A percentile compares a stretch with the other conserved stretches of the same genome.
These are phyloP conservation scores for Anguilla megastoma DNA, from an alignment of 2,797 vertebrate genomes.

Conservation along the genomic window DNA sequence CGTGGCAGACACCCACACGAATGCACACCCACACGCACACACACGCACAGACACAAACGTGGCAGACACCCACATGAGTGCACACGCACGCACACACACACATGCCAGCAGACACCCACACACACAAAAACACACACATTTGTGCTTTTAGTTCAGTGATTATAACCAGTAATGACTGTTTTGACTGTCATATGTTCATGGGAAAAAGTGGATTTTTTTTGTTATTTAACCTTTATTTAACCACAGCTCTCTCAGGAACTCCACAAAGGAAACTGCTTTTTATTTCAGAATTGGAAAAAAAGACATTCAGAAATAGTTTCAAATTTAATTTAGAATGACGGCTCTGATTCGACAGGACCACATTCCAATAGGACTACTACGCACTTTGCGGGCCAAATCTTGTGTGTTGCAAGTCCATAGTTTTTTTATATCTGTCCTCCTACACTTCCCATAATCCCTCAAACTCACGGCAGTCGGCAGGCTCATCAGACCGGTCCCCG, in stretches of 20 bases:
- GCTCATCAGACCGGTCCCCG: slow-evolving; percentile 92
- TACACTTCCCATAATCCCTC: neutral
- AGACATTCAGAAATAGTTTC: neutral
- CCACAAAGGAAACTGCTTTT: neutral
- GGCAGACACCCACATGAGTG: no score
- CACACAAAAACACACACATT: no score
- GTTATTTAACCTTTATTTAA: no score
- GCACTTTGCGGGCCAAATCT: neutral
- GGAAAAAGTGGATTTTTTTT: neutral
- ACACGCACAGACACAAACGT: neutral
- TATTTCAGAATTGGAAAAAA: neutral
- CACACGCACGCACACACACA: neutral
- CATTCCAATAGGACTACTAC: neutral
- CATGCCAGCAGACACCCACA: no score
- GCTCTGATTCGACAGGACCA: no score
- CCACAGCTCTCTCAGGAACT: neutral
- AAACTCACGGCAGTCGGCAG: slow-evolving; percentile 89
- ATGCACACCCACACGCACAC: neutral
- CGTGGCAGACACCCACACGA: no score
- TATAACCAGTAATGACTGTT: no score
- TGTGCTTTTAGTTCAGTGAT: no score
- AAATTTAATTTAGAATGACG: neutral
- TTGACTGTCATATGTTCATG: neutral
- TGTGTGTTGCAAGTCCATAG: neutral
- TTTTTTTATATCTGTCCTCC: neutral